phyloP scores from a whole-genome alignment of 2,113 vertebrate genomes.

The Cyphomyrus plagiostoma region DNA sequence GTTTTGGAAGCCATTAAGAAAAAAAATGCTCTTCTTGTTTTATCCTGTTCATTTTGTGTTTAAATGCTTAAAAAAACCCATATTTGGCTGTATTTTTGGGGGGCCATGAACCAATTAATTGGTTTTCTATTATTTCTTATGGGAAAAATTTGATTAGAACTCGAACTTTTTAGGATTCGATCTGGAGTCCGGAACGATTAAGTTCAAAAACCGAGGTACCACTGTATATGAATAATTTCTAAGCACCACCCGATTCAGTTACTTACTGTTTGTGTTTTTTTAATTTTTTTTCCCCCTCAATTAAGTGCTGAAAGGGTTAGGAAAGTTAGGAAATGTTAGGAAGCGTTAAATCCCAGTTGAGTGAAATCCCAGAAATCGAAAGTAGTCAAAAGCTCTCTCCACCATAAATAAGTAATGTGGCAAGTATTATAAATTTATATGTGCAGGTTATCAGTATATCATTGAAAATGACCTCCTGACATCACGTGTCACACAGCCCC shows the following conservation, averaged over 20 bases:
- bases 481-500: not conserved
- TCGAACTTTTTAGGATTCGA: too few species aligned
- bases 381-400: not conserved
- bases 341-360: not conserved
- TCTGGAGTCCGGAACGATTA: too few species aligned
- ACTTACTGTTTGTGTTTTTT: not conserved
- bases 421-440: not conserved
- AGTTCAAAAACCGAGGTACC: too few species aligned
- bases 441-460: not conserved
- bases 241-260: not conserved
- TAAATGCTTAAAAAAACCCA: too few species aligned
- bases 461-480: not conserved
- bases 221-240: constrained; percentile 2
- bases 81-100: too few species aligned
- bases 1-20: too few species aligned
- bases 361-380: not conserved
- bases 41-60: too few species aligned
- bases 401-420: not conserved
- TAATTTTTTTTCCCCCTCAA: not conserved
- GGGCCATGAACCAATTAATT: too few species aligned
- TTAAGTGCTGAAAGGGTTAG: not conserved
- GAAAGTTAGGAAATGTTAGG: not conserved
- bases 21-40: too few species aligned
- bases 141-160: too few species aligned
- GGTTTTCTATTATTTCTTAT: too few species aligned